A percentile compares a stretch with the other conserved stretches of the same genome.
Evolutionary conservation across 2,113 vertebrate species (phyloP).

Genomic region (Chlorodrepanis virens): DNA sequence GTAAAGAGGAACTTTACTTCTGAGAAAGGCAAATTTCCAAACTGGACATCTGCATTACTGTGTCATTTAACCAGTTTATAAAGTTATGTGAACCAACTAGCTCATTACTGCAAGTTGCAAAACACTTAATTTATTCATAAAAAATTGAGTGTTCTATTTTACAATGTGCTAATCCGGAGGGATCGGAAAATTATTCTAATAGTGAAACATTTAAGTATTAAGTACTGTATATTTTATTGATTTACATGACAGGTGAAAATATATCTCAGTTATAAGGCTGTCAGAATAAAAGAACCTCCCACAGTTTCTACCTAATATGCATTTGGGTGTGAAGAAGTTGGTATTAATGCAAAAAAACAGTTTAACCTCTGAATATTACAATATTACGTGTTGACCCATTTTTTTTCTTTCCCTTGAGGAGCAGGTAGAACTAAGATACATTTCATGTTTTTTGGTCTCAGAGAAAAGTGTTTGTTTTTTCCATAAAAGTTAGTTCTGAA

Average conservation of each 20-base stretch:
- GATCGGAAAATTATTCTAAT: constrained; percentile 54
- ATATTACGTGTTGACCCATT: neutral
- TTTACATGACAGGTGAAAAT: constrained; percentile 67
- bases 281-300: constrained; percentile 54
- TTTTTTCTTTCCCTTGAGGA: neutral
- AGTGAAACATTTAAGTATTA: constrained; percentile 67
- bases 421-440: neutral
- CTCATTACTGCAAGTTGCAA: constrained; percentile 56
- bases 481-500: neutral
- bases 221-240: constrained; percentile 67
- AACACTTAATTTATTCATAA: constrained; percentile 57
- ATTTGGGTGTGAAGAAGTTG: neutral
- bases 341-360: neutral
- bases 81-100: constrained; percentile 9
- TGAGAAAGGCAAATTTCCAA: neutral
- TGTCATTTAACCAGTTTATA: constrained; percentile 1
- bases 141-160: constrained; percentile 58
- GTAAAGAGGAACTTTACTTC: neutral
- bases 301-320: constrained; percentile 36
- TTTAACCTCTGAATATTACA: neutral
- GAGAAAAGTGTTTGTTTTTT: neutral
- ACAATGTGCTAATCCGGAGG: constrained; percentile 52
- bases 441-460: neutral
- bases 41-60: neutral
- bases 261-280: constrained; percentile 52